phyloP scores from a whole-genome alignment of 2,113 vertebrate species.

The Sminthopsis crassicaudata region DNA sequence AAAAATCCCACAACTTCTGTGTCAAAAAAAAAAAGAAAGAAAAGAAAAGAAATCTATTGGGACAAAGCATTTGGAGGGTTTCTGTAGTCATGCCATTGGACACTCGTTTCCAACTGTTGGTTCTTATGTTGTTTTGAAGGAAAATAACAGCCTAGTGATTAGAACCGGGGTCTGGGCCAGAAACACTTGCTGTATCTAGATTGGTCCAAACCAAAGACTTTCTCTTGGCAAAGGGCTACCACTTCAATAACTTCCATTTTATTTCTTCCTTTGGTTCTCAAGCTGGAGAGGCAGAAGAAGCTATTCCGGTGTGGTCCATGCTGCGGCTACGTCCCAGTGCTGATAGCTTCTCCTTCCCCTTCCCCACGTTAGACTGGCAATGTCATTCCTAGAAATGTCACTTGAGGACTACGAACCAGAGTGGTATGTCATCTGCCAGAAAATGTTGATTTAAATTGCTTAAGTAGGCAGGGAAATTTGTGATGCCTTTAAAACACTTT shows the following conservation, averaged over 20 bases:
- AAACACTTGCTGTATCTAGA: not conserved
- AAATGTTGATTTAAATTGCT: constrained; percentile 14
- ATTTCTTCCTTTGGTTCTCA: not conserved
- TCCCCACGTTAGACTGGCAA: not conserved
- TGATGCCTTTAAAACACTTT: not conserved
- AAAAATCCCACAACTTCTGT: not conserved
- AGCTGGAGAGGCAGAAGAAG: not conserved
- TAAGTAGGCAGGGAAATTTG: not conserved
- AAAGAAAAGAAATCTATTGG: not conserved
- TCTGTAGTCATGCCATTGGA: not conserved
- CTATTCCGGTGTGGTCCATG: constrained; percentile 27
- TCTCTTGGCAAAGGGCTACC: not conserved
- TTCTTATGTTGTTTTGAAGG: not conserved
- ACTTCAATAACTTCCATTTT: not conserved
- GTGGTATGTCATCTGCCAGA: not conserved
- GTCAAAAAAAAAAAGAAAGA: not conserved
- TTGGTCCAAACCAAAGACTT: not conserved
- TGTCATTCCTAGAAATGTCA: constrained; percentile 65
- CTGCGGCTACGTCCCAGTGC: not conserved
- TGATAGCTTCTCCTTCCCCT: not conserved
- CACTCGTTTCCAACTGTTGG: not conserved
- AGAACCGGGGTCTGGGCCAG: rapidly evolving
- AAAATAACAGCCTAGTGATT: not conserved
- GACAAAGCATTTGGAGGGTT: not conserved
- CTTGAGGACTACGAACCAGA: not conserved